Percentiles rank a stretch among this genome's conserved stretches.
Evolutionary conservation across 2,797 vertebrate genomes (phyloP).

Genomic region (Anguilla marmorata): DNA sequence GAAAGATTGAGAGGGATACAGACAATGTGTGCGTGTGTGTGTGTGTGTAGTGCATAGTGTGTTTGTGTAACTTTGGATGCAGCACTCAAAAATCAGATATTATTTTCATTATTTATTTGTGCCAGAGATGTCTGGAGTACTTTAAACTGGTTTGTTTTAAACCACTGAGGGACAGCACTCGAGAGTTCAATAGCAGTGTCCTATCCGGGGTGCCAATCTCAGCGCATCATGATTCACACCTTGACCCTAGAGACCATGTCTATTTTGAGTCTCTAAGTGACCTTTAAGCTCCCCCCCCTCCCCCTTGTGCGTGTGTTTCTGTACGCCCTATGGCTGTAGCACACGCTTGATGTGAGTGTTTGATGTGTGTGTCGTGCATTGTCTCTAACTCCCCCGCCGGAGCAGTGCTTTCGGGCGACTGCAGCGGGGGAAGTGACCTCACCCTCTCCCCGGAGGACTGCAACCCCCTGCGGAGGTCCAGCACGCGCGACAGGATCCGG

Average conservation of each 20-base stretch:
- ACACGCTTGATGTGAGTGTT: not conserved
- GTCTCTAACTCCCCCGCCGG: slow-evolving; percentile 58
- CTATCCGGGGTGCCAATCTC: not conserved
- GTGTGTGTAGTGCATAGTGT: no score
- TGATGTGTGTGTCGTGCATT: not conserved
- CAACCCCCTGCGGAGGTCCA: slow-evolving; percentile 87
- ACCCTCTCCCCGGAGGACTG: slow-evolving; percentile 89
- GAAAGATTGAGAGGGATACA: no score
- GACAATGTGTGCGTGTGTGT: not conserved
- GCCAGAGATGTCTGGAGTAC: no score
- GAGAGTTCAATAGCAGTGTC: not conserved
- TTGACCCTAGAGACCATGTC: not conserved
- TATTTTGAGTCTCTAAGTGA: not conserved
- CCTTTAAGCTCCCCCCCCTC: not conserved
- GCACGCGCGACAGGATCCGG: slow-evolving; percentile 87
- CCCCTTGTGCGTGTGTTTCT: not conserved
- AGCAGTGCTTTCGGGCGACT: slow-evolving; percentile 89
- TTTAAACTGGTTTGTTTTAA: not conserved
- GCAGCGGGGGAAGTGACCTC: slow-evolving; percentile 92
- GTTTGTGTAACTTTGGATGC: not conserved
- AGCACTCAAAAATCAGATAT: no score
- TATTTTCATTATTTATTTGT: no score
- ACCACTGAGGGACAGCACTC: not conserved
- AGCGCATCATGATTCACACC: not conserved
- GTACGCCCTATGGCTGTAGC: not conserved